Percentiles rank a stretch among this genome's conserved stretches.
phyloP scores from a whole-genome alignment of 1,140 invertebrate species.

The Octopus sinensis region DNA sequence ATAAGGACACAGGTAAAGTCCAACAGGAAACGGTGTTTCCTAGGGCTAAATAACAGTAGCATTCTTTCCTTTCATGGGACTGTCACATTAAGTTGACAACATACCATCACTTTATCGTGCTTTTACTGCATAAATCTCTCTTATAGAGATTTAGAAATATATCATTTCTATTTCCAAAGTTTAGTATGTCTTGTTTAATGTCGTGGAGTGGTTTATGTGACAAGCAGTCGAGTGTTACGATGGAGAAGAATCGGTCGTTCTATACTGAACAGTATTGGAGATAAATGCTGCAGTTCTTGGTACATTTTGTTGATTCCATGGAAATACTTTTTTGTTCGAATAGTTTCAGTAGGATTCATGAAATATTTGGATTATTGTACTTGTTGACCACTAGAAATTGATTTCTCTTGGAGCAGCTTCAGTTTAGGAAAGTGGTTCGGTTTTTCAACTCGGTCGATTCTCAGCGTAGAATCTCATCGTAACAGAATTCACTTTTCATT shows the following conservation, averaged over 20 bases:
- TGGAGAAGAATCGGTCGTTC: background rate
- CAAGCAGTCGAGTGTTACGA: background rate
- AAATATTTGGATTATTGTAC: background rate
- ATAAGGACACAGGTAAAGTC: too few species aligned
- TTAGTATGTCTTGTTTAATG: too few species aligned
- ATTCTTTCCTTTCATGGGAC: too few species aligned
- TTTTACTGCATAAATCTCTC: too few species aligned
- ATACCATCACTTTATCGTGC: too few species aligned
- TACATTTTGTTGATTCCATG: background rate
- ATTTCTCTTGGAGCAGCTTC: background rate
- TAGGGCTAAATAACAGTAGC: too few species aligned
- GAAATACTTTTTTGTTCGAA: background rate
- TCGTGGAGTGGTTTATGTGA: too few species aligned
- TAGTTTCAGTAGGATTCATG: background rate
- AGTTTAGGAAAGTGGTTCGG: background rate
- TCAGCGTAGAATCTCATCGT: background rate
- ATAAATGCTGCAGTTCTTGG: background rate
- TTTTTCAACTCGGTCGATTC: background rate
- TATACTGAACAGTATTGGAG: background rate
- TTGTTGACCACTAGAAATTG: background rate
- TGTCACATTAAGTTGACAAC: too few species aligned
- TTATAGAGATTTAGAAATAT: too few species aligned
- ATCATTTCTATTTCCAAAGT: too few species aligned
- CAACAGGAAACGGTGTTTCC: too few species aligned
- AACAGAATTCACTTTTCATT: background rate